Conservation (phyloP, 2,888 invertebrate genomes). For the Steromphala cineraria region DNA sequence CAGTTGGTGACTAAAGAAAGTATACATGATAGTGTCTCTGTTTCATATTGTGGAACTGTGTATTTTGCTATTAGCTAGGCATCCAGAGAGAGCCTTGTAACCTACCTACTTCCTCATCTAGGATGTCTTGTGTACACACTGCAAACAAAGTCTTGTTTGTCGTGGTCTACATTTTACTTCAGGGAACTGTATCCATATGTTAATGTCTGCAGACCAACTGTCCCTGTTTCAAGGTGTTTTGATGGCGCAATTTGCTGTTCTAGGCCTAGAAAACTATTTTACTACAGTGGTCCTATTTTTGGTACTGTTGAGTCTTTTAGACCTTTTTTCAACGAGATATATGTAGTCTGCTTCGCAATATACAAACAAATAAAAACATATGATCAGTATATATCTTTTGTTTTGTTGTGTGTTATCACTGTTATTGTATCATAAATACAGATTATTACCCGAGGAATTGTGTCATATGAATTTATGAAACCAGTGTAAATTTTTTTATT, state of each 20-base stretch:
- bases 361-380: slow-evolving; percentile 47
- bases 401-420: not conserved
- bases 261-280: slow-evolving; percentile 36
- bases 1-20: too few relatives aligned
- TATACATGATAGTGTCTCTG: too few relatives aligned
- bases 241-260: slow-evolving; percentile 23
- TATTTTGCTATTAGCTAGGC: too few relatives aligned
- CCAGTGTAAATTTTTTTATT: too few relatives aligned
- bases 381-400: slow-evolving; percentile 19
- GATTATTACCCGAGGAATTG: too few relatives aligned
- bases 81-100: not conserved
- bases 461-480: too few relatives aligned
- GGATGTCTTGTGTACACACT: not conserved
- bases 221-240: slow-evolving; percentile 14
- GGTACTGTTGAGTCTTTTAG: slow-evolving; percentile 44
- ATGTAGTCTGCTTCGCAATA: slow-evolving; percentile 52
- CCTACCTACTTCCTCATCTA: not conserved
- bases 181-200: slow-evolving; percentile 15
- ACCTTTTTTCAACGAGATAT: slow-evolving; percentile 43
- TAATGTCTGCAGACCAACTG: not conserved
- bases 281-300: slow-evolving; percentile 35
- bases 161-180: slow-evolving; percentile 16
- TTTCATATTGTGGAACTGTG: too few relatives aligned
- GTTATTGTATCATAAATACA: too few relatives aligned
- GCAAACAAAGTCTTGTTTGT: not conserved